Conservation (phyloP, 2,888 invertebrate genomes). For the Oxytorus armatus region DNA sequence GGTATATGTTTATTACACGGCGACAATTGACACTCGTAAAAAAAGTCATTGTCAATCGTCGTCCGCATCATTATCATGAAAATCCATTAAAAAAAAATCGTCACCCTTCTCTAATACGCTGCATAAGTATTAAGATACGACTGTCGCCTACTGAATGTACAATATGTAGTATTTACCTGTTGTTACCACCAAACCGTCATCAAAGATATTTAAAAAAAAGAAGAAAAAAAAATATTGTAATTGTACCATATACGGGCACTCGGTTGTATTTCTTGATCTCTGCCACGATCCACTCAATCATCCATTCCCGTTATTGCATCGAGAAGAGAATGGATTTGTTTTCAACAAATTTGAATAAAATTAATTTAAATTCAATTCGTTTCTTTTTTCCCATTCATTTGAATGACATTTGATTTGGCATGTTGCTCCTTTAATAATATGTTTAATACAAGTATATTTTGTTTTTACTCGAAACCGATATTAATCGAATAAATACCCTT, state of each 20-base stretch:
- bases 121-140: conserved; percentile 82
- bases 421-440: too few relatives aligned
- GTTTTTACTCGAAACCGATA: too few relatives aligned
- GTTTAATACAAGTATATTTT: too few relatives aligned
- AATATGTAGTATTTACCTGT: conserved; percentile 85
- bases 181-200: conserved; percentile 85
- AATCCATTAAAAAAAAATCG: too few relatives aligned
- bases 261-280: conserved; percentile 21
- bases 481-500: too few relatives aligned
- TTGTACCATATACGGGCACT: conserved; percentile 79
- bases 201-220: conserved; percentile 81
- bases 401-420: too few relatives aligned
- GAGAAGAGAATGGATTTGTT: background rate
- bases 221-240: conserved; percentile 79
- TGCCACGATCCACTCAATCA: background rate
- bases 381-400: too few relatives aligned
- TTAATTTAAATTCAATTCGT: too few relatives aligned
- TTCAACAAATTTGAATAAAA: too few relatives aligned
- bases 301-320: background rate
- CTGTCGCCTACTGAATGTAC: conserved; percentile 85
- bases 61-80: conserved; percentile 65
- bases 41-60: conserved; percentile 71
- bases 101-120: conserved; percentile 73
- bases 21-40: conserved; percentile 58
- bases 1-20: conserved; percentile 60